Conservation (phyloP, 1,140 invertebrate genomes). For the Drosophila orena region DNA sequence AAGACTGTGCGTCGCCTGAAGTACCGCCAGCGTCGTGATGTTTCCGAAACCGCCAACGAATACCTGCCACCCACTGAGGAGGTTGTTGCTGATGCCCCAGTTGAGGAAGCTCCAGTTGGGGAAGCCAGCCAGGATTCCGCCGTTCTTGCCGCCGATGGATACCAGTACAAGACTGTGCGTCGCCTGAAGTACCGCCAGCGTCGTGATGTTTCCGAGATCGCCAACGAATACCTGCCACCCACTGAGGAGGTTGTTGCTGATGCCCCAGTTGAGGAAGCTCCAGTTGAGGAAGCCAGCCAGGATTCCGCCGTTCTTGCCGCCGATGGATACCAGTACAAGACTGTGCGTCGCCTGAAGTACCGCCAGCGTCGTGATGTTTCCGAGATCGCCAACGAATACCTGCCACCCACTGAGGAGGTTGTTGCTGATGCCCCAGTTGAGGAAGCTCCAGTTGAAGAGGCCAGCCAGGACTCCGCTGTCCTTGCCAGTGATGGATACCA, state of each 20-base stretch:
- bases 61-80: not conserved
- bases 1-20: conserved; percentile 64
- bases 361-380: conserved; percentile 67
- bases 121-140: not conserved
- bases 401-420: conserved; percentile 38
- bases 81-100: not conserved
- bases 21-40: conserved; percentile 62
- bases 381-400: conserved; percentile 51
- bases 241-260: conserved; percentile 33
- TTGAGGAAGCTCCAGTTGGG: not conserved
- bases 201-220: conserved; percentile 15
- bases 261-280: not conserved
- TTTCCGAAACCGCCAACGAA: conserved; percentile 23
- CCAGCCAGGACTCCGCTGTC: not conserved
- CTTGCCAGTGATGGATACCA: too few relatives aligned
- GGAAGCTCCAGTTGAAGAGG: conserved; percentile 21
- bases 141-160: conserved; percentile 1
- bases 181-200: not conserved
- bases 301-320: conserved; percentile 38
- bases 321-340: conserved; percentile 64
- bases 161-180: not conserved
- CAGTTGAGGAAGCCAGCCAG: conserved; percentile 8
- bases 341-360: conserved; percentile 51
- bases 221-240: conserved; percentile 62
- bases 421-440: conserved; percentile 8